Evolutionary conservation across 2,888 invertebrate genomes (phyloP).

Genomic region (Caenorhabditis imperialis): DNA sequence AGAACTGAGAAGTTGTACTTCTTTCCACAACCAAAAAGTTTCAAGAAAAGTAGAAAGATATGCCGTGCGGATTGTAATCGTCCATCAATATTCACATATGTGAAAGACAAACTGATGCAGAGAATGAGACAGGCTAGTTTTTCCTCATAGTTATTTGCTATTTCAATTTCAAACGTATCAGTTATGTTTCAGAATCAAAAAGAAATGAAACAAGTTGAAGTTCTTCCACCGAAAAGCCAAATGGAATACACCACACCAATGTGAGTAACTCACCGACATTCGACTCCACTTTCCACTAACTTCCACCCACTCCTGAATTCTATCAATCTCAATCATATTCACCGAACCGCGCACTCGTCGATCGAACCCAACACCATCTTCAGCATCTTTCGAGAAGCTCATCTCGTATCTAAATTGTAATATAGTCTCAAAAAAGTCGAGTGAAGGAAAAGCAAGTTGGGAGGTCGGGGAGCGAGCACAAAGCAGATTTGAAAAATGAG

Average conservation of each 20-base stretch:
- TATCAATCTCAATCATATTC: conserved; percentile 57
- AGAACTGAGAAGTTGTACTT: no score
- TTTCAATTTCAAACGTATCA: background rate
- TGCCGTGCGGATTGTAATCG: no score
- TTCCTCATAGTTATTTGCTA: background rate
- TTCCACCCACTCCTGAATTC: conserved; percentile 66
- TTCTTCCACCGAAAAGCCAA: background rate
- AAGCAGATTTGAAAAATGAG: conserved; percentile 41
- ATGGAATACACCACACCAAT: background rate
- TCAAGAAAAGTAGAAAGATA: no score
- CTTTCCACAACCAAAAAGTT: no score
- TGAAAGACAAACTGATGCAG: background rate
- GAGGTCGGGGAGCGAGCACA: conserved; percentile 21
- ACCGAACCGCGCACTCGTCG: conserved; percentile 53
- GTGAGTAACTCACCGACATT: conserved; percentile 60
- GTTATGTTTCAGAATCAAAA: background rate
- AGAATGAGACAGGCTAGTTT: background rate
- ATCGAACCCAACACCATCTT: conserved; percentile 26
- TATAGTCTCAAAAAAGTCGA: no score
- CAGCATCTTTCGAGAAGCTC: conserved; percentile 37
- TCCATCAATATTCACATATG: conserved; percentile 13
- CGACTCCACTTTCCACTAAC: conserved; percentile 72
- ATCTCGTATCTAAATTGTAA: no score
- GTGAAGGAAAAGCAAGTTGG: no score
- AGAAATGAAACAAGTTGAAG: background rate